Base-by-base conservation (phyloP, 2,888 invertebrate genomes). In the Halictus quadricinctus region DNA sequence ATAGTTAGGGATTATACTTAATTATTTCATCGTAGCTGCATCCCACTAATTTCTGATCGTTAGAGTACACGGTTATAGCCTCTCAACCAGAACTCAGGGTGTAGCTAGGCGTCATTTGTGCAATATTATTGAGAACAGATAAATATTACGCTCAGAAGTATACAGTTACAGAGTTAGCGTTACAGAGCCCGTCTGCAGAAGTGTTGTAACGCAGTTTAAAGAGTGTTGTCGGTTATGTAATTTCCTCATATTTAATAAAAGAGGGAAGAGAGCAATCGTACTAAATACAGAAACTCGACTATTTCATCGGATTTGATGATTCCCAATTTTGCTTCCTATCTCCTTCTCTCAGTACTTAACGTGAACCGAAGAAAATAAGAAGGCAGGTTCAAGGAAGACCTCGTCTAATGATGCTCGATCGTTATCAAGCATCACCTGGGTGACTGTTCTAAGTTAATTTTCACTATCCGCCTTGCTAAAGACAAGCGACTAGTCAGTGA, bases 301-400 rank as follows among this genome's bases (percentile, higher is more conserved):
- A 41, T 18, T 41, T 46, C 48, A n/a, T 25, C 21, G 29, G 41
- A 43, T 66, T 21, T 43, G n/a, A 13, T 7, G 15, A 46, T 73
- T 66, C 18, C 15, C 43, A 18, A 74, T 36, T 13, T 36, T 29
- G 7, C 43, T 64, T 70, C 41, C 69, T 78, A 15, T 76, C 78
- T 29, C 25, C 41, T n/a, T 25, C 60, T 54, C 18, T 25, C 48
- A 74, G 78, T 75, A 83, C 72, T 21, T 43, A 25, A 29, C 46
- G 29, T 7, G 69, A 58, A 46, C 13, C 13, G 15, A 72, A 80
- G 74, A 58, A 83, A 72, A 29, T 72, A 46, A 79, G 72, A 72
- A 76, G 70, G 66, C 64, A 80, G 76, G 54, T 69, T 84, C 78
- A 79, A 80, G 89, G 89, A 89, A 89, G 89, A 89, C 88, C 80